Percentiles rank a stretch among this genome's conserved stretches.
Conservation (phyloP, 2,888 invertebrate species). For the Chloroclysta siterata region DNA sequence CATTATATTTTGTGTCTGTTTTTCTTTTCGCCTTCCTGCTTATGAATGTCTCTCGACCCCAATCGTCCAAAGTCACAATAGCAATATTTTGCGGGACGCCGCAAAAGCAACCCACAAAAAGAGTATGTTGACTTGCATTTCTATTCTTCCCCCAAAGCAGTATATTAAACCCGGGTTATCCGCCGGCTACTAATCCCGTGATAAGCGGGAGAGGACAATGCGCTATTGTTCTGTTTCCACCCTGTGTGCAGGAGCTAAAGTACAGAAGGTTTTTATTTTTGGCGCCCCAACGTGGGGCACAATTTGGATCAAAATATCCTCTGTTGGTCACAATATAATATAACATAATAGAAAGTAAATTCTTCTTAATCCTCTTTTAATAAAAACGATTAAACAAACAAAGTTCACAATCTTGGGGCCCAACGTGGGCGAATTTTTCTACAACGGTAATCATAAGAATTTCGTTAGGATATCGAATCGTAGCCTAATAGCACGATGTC, state of each 20-base stretch:
- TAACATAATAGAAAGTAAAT: no score
- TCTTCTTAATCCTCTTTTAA: no score
- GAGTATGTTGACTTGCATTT: slow-evolving; percentile 32
- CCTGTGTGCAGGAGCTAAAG: slow-evolving; percentile 11
- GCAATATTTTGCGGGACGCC: slow-evolving; percentile 20
- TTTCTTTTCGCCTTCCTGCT: slow-evolving; percentile 5
- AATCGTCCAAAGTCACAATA: slow-evolving; percentile 16
- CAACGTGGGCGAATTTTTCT: slow-evolving; percentile 1
- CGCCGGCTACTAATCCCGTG: slow-evolving; percentile 33
- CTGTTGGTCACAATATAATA: no score
- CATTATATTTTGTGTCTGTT: slow-evolving; percentile 6
- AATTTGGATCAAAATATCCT: background rate
- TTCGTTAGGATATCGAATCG: no score
- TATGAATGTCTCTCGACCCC: background rate
- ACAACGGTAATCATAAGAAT: no score
- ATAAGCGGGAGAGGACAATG: slow-evolving; percentile 37
- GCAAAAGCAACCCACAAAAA: slow-evolving; percentile 21
- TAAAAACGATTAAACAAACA: no score
- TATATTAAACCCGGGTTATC: slow-evolving; percentile 32
- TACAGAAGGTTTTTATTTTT: slow-evolving; percentile 16
- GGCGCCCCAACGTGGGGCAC: slow-evolving; percentile 11
- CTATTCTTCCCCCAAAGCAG: slow-evolving; percentile 32
- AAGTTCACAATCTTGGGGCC: slow-evolving; percentile 1
- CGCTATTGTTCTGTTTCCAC: slow-evolving; percentile 34
- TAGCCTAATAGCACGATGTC: no score